These are phyloP conservation scores for Furcifer pardalis DNA, from an alignment of 2,797 vertebrate species.

Conservation along the genomic window DNA sequence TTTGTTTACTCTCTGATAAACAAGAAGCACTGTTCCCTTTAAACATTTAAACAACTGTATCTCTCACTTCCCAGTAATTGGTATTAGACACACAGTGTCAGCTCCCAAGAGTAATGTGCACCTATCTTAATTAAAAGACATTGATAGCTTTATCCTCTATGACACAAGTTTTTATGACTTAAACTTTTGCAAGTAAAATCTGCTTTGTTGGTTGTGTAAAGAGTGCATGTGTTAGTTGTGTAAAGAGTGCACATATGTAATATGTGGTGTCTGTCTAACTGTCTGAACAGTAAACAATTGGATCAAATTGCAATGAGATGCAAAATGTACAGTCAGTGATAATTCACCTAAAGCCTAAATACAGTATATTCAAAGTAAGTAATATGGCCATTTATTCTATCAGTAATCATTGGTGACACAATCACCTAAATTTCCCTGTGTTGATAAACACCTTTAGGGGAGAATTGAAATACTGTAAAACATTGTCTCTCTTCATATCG, in stretches of 20 bases:
- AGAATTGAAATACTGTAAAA: not conserved
- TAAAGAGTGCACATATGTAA: not conserved
- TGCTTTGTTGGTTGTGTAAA: not conserved
- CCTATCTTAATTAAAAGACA: not conserved
- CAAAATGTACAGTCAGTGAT: too few species aligned
- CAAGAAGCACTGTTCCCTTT: too few species aligned
- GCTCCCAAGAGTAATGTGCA: not conserved
- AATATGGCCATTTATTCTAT: not conserved
- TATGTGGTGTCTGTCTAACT: not conserved
- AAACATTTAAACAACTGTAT: not conserved
- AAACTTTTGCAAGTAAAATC: not conserved
- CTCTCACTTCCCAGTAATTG: not conserved
- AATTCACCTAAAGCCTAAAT: not conserved
- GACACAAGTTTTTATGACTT: not conserved
- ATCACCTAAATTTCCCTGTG: not conserved
- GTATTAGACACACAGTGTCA: not conserved
- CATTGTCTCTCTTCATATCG: not conserved
- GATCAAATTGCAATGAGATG: not conserved
- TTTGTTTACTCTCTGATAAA: too few species aligned
- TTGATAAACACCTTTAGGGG: not conserved
- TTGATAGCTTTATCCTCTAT: not conserved
- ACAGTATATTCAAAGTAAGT: not conserved
- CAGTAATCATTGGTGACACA: not conserved
- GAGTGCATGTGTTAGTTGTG: too few species aligned
- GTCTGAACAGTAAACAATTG: not conserved